Percentiles rank a stretch among this genome's conserved stretches.
phyloP scores from a whole-genome alignment of 1,140 invertebrate genomes.

The Dendroctonus valens region DNA sequence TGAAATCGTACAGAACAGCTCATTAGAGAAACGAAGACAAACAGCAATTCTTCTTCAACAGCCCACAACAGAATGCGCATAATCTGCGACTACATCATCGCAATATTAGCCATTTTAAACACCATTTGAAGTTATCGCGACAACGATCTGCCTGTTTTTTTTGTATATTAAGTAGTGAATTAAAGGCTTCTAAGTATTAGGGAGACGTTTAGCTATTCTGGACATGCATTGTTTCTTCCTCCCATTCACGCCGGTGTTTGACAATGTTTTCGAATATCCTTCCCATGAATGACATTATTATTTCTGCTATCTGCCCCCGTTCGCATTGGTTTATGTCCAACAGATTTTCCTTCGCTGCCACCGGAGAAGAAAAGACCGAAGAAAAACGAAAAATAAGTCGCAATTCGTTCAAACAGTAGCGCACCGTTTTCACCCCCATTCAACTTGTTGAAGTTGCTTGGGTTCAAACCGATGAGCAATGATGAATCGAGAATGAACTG shows the following conservation, averaged over 20 bases:
- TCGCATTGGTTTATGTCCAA: constrained; percentile 24
- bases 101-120: constrained; percentile 16
- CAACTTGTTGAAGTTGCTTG: neutral
- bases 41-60: too few species aligned
- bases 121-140: constrained; percentile 25
- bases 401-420: constrained; percentile 2
- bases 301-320: constrained; percentile 26
- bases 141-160: constrained; percentile 21
- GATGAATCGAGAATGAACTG: too few species aligned
- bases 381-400: constrained; percentile 25
- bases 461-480: too few species aligned
- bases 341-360: constrained; percentile 30
- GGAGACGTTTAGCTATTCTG: constrained; percentile 33
- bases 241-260: constrained; percentile 37
- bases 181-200: constrained; percentile 33
- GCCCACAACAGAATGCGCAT: neutral
- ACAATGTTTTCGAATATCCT: constrained; percentile 38
- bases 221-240: constrained; percentile 39
- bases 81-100: neutral
- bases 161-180: constrained; percentile 34
- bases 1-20: too few species aligned
- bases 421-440: neutral
- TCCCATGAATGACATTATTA: constrained; percentile 39
- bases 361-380: constrained; percentile 24
- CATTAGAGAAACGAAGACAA: too few species aligned